Conservation (phyloP, 2,797 vertebrate genomes). For the Botia kubotai region DNA sequence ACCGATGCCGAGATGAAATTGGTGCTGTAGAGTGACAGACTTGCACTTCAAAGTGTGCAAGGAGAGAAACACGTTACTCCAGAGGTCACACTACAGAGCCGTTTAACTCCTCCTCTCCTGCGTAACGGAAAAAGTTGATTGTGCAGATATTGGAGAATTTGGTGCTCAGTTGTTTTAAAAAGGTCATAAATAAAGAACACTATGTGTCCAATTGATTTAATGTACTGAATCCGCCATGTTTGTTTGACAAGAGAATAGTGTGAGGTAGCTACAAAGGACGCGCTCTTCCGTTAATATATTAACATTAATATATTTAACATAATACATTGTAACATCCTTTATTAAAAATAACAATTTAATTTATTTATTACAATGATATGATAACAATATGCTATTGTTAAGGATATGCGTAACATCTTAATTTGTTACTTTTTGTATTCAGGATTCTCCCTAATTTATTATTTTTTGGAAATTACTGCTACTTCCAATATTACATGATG, state of each 20-base stretch:
- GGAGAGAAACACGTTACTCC: conserved; percentile 64
- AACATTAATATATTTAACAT: too few relatives aligned
- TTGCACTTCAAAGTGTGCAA: conserved; percentile 77
- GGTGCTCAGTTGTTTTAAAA: conserved; percentile 5
- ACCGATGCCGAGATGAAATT: conserved; percentile 73
- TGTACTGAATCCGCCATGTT: not conserved
- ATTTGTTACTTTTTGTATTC: too few relatives aligned
- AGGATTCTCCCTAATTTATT: too few relatives aligned
- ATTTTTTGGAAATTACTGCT: too few relatives aligned
- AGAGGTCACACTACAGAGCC: conserved; percentile 65
- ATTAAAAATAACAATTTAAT: too few relatives aligned
- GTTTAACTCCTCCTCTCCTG: conserved; percentile 77
- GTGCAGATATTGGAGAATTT: conserved; percentile 59
- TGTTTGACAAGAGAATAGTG: not conserved
- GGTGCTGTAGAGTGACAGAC: conserved; percentile 69
- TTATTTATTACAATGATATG: too few relatives aligned
- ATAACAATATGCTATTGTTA: too few relatives aligned
- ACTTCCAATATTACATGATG: too few relatives aligned
- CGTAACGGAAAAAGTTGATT: conserved; percentile 61
- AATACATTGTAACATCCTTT: too few relatives aligned
- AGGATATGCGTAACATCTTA: too few relatives aligned
- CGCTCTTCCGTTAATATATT: not conserved
- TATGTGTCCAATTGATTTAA: not conserved
- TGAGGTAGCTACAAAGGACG: not conserved
- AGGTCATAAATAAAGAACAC: not conserved